phyloP scores from a whole-genome alignment of 2,113 vertebrate species.

The Pardalotus punctatus region DNA sequence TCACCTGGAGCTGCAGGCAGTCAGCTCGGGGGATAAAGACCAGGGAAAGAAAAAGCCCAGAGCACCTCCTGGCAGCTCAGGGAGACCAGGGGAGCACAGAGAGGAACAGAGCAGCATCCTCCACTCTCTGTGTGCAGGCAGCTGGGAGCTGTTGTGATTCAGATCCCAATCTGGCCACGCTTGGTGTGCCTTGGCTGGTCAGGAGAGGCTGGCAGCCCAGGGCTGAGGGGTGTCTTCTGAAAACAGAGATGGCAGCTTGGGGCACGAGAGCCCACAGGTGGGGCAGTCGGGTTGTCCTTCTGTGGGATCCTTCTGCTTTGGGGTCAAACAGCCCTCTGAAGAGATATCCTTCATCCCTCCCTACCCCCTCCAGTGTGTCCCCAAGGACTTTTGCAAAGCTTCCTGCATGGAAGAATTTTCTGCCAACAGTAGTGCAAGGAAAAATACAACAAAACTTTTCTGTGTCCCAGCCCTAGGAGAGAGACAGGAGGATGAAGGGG shows the following conservation, averaged over 20 bases:
- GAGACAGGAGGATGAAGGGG: neutral
- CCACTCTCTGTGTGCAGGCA: neutral
- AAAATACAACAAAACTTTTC: neutral
- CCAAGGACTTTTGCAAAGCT: neutral
- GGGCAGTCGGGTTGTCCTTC: neutral
- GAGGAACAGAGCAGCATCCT: neutral
- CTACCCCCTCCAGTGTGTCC: neutral
- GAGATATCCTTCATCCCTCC: rapidly evolving
- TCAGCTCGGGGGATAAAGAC: neutral
- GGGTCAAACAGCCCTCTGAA: neutral
- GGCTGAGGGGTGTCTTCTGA: neutral
- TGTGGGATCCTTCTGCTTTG: neutral
- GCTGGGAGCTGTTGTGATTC: neutral
- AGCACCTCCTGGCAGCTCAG: neutral
- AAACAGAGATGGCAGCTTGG: neutral
- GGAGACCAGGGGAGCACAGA: neutral
- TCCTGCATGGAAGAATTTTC: neutral
- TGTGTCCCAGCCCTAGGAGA: neutral
- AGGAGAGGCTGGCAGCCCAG: neutral
- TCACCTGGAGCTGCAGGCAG: neutral
- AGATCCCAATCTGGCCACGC: neutral
- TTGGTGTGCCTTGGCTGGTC: neutral
- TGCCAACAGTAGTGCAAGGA: neutral
- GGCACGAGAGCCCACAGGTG: rapidly evolving
- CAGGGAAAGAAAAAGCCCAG: neutral